phyloP scores from a whole-genome alignment of 2,113 vertebrate species.

The Xyrauchen texanus region DNA sequence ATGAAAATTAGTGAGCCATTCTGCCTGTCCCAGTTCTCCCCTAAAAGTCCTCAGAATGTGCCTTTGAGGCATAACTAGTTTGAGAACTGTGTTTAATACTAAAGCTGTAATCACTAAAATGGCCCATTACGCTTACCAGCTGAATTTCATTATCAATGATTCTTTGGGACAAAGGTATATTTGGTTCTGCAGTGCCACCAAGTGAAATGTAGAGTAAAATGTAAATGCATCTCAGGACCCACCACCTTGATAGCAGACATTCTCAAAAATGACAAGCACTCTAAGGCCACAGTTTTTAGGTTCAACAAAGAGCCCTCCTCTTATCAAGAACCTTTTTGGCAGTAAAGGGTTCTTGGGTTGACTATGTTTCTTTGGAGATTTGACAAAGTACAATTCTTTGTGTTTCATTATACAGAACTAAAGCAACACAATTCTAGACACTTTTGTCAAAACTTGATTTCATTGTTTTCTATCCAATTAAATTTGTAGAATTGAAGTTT shows the following conservation, averaged over 20 bases:
- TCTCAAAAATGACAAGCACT: background rate
- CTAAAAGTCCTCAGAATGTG: background rate
- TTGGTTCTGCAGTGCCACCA: conserved; percentile 27
- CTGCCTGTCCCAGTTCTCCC: background rate
- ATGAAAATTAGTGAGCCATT: conserved; percentile 10
- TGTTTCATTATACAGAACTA: no score
- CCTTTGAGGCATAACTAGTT: background rate
- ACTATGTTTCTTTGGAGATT: no score
- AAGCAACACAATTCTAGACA: no score
- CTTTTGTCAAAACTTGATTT: no score
- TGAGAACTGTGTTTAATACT: background rate
- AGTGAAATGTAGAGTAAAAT: background rate
- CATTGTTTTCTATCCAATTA: no score
- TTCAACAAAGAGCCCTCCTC: no score
- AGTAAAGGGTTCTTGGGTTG: no score
- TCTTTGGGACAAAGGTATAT: background rate
- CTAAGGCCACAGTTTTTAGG: no score
- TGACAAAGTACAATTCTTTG: no score
- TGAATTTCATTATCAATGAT: background rate
- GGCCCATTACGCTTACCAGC: background rate
- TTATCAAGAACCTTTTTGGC: no score
- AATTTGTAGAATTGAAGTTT: no score
- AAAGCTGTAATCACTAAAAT: conserved; percentile 12
- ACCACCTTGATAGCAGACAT: background rate
- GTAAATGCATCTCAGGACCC: no score